A percentile compares a stretch with the other conserved stretches of the same genome.
These are phyloP conservation scores for Agrotis puta DNA, from an alignment of 2,888 invertebrate species.

Conservation along the genomic window DNA sequence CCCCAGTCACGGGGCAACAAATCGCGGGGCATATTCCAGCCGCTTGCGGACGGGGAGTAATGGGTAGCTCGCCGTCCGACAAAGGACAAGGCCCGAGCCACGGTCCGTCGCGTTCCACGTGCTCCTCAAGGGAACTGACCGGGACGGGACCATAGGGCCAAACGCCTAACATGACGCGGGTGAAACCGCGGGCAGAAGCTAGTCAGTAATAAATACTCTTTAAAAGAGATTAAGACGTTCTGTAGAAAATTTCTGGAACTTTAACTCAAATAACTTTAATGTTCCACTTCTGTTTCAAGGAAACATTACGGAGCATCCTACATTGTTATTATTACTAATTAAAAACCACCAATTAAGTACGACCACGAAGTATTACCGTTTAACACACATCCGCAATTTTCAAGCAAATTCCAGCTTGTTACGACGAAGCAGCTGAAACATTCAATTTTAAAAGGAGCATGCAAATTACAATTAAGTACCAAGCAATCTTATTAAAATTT, in stretches of 20 bases:
- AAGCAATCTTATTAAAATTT: conserved; percentile 27
- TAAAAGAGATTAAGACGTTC: not conserved
- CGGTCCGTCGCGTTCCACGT: no score
- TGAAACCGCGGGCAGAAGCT: no score
- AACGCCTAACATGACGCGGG: no score
- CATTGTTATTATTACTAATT: conserved; percentile 29
- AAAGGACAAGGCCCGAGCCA: no score
- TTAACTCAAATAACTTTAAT: not conserved
- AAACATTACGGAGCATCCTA: conserved; percentile 9
- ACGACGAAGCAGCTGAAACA: conserved; percentile 33
- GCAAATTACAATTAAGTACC: conserved; percentile 42
- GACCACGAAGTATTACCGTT: conserved; percentile 11
- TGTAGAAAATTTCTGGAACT: not conserved
- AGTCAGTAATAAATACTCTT: not conserved
- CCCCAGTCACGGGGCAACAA: no score
- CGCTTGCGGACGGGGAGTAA: no score
- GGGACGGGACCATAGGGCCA: no score
- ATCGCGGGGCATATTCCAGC: no score
- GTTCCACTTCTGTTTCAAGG: not conserved
- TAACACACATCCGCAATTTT: conserved; percentile 23
- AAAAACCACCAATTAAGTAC: conserved; percentile 18
- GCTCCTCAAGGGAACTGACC: no score
- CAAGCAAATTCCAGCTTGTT: conserved; percentile 20
- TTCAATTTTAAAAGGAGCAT: conserved; percentile 32
- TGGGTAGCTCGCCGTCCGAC: no score